Percentiles rank a stretch among this genome's conserved stretches.
These are phyloP conservation scores for Schrankia costaestrigalis DNA, from an alignment of 2,888 invertebrate species.

Conservation along the genomic window DNA sequence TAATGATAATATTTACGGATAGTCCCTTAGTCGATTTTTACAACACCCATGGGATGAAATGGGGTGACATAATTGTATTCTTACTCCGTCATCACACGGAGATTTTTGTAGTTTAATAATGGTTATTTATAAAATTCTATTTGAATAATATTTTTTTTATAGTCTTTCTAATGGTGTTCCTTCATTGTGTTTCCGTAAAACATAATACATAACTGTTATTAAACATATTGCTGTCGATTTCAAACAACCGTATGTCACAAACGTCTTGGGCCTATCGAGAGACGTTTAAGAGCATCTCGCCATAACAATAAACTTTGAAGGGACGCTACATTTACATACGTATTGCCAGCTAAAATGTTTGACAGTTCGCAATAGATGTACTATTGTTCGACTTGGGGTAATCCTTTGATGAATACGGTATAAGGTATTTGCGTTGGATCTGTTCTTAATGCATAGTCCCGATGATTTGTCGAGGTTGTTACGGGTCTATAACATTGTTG, in stretches of 20 bases:
- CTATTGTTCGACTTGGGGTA: slow-evolving; percentile 40
- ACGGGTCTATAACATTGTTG: no score
- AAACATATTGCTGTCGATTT: slow-evolving; percentile 10
- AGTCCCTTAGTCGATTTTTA: no score
- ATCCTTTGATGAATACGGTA: slow-evolving; percentile 41
- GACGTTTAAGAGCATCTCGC: slow-evolving; percentile 64
- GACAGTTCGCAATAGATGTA: slow-evolving; percentile 63
- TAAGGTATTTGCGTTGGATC: slow-evolving; percentile 31
- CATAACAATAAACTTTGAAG: slow-evolving; percentile 73
- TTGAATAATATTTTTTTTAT: no score
- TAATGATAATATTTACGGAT: no score
- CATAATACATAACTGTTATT: no score
- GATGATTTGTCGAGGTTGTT: slow-evolving; percentile 31
- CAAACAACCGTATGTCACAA: slow-evolving; percentile 38
- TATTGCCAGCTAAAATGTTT: slow-evolving; percentile 67
- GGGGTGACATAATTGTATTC: no score
- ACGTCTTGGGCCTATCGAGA: slow-evolving; percentile 57
- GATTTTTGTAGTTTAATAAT: no score
- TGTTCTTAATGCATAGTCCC: slow-evolving; percentile 22
- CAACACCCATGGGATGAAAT: no score
- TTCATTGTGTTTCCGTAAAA: no score
- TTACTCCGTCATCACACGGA: no score
- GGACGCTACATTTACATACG: slow-evolving; percentile 66
- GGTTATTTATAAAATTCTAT: no score
- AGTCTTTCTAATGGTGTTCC: no score